Conservation (phyloP, 2,113 vertebrate genomes). For the Neogobius melanostomus region DNA sequence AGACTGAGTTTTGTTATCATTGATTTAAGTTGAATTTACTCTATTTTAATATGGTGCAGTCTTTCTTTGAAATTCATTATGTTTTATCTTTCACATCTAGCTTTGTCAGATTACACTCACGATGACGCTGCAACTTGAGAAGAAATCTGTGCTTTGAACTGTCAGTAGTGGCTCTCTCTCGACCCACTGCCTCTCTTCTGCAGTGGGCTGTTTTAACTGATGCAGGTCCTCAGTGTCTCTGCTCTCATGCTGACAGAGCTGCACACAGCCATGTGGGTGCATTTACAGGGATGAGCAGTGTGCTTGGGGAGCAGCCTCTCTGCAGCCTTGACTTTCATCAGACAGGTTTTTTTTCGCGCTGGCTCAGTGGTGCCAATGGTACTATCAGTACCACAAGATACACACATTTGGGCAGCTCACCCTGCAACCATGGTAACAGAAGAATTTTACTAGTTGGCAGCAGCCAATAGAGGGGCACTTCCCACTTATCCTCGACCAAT, state of each 20-base stretch:
- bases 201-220: conserved; percentile 43
- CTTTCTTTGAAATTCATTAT: background rate
- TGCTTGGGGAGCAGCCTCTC: conserved; percentile 61
- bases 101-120: background rate
- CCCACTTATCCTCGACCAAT: conserved; percentile 74
- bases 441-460: conserved; percentile 80
- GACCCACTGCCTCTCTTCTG: conserved; percentile 44
- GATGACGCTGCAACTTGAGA: conserved; percentile 16
- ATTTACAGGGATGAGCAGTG: conserved; percentile 56
- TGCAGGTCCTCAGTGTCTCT: conserved; percentile 44
- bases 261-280: conserved; percentile 53
- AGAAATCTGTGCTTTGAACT: conserved; percentile 35
- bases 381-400: conserved; percentile 70
- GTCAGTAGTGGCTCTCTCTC: conserved; percentile 32
- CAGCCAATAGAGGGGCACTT: conserved; percentile 78
- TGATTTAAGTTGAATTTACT: background rate
- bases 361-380: conserved; percentile 58
- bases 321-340: conserved; percentile 62
- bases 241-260: conserved; percentile 40
- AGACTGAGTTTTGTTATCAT: background rate
- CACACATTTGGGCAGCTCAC: conserved; percentile 82
- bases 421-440: conserved; percentile 85
- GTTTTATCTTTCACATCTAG: background rate
- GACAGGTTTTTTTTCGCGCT: conserved; percentile 40
- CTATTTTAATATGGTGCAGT: background rate